These are phyloP conservation scores for Nothoprocta perdicaria DNA, from an alignment of 2,113 vertebrate species.

Conservation along the genomic window DNA sequence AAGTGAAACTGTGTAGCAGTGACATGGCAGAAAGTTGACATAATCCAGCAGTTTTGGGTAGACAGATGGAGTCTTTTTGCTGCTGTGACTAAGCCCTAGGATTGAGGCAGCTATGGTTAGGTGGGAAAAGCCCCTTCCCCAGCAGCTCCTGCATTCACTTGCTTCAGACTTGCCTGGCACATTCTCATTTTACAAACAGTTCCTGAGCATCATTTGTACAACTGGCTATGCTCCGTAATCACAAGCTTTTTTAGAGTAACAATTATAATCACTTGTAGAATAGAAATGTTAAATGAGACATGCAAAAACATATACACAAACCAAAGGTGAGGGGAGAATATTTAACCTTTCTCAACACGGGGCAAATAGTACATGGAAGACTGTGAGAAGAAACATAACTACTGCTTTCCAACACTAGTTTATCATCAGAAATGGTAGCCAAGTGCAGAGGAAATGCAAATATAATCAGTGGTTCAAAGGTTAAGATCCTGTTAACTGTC, in stretches of 20 bases:
- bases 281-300: conserved; percentile 27
- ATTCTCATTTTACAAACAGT: conserved; percentile 6
- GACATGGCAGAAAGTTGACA: background rate
- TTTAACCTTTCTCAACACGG: background rate
- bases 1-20: background rate
- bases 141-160: conserved; percentile 6
- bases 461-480: background rate
- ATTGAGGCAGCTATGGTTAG: background rate
- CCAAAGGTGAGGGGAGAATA: background rate
- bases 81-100: background rate
- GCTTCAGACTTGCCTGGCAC: conserved; percentile 19
- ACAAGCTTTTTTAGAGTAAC: conserved; percentile 20
- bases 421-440: background rate
- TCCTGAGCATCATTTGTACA: conserved; percentile 18
- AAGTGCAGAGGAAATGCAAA: background rate
- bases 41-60: background rate
- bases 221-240: conserved; percentile 13
- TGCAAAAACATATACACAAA: background rate
- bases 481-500: background rate
- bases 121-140: background rate
- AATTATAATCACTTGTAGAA: conserved; percentile 43
- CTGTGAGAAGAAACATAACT: background rate
- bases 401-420: background rate
- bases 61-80: background rate
- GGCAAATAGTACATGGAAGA: background rate